Evolutionary conservation across 2,888 invertebrate species (phyloP).

Genomic region (Ormyrus thymus): DNA sequence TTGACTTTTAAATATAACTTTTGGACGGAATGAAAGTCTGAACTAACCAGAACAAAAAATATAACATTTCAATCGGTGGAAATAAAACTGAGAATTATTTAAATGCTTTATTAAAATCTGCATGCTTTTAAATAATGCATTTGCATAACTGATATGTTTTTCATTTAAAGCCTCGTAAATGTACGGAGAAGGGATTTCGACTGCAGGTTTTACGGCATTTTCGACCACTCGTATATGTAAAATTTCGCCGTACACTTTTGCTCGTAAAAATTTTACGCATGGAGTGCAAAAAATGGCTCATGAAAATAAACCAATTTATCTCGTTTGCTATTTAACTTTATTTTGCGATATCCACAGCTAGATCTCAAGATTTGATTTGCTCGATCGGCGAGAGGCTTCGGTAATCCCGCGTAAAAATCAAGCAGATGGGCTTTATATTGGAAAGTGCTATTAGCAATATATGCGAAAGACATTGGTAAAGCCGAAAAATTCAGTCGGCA

Average conservation of each 20-base stretch:
- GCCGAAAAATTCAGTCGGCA: too few relatives aligned
- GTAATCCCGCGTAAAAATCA: too few relatives aligned
- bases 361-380: too few relatives aligned
- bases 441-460: too few relatives aligned
- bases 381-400: too few relatives aligned
- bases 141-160: slow-evolving; percentile 8
- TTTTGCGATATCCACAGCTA: not conserved
- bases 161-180: slow-evolving; percentile 27
- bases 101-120: not conserved
- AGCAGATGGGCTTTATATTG: too few relatives aligned
- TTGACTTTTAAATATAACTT: too few relatives aligned
- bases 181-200: not conserved
- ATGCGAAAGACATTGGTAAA: too few relatives aligned
- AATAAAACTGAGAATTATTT: too few relatives aligned
- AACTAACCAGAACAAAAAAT: not conserved
- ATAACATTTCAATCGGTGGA: too few relatives aligned
- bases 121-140: not conserved
- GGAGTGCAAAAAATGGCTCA: slow-evolving; percentile 15
- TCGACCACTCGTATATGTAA: slow-evolving; percentile 2
- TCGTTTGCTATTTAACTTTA: slow-evolving; percentile 17
- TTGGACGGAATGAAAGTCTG: not conserved
- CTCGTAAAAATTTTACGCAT: slow-evolving; percentile 36
- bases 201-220: slow-evolving; percentile 19
- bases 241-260: slow-evolving; percentile 7
- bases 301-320: slow-evolving; percentile 20